Conservation (phyloP, 2,113 vertebrate species). For the Isichthys henryi region DNA sequence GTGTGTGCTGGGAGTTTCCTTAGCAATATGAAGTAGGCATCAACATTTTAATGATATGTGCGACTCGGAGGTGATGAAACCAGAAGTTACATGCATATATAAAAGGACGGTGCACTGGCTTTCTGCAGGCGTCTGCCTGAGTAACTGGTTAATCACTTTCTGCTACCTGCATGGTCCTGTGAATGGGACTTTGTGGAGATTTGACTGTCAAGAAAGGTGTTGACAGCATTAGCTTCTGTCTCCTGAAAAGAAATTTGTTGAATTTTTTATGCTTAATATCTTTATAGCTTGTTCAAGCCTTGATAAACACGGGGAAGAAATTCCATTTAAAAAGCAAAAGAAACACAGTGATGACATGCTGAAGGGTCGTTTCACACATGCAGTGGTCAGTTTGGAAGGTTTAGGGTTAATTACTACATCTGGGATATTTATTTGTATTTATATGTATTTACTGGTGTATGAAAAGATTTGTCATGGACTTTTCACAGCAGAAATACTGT, state of each 20-base stretch:
- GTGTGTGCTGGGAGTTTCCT: neutral
- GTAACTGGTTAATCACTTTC: neutral
- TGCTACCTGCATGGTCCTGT: neutral
- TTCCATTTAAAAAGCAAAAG: neutral
- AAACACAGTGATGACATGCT: neutral
- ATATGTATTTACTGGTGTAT: neutral
- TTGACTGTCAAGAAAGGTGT: neutral
- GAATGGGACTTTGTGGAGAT: neutral
- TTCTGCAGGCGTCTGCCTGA: neutral
- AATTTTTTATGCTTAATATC: neutral
- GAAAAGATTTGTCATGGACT: neutral
- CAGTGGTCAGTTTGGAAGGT: neutral
- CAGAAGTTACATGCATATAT: neutral
- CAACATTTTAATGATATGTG: neutral
- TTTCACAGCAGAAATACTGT: neutral
- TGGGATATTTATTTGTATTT: neutral
- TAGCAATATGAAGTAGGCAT: neutral
- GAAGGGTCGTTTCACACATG: neutral
- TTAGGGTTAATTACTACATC: neutral
- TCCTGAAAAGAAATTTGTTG: neutral
- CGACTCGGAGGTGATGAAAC: neutral
- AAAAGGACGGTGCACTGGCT: neutral
- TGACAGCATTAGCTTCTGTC: neutral
- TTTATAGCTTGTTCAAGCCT: neutral
- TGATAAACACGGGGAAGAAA: neutral